Evolutionary conservation across 2,888 invertebrate genomes (phyloP).

Genomic region (Euclidia mi): DNA sequence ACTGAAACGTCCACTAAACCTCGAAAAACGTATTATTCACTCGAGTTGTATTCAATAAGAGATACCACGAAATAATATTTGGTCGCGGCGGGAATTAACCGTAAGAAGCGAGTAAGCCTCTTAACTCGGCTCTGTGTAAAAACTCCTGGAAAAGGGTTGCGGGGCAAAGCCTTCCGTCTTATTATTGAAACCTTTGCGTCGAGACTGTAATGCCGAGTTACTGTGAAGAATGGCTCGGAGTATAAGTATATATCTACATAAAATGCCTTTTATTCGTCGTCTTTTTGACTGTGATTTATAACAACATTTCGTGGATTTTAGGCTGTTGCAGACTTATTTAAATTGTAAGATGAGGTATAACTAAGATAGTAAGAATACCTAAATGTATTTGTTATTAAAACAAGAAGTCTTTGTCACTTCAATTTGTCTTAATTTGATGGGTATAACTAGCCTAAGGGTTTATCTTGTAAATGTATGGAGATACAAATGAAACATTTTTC

Average conservation of each 20-base stretch:
- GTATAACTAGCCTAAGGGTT: no score
- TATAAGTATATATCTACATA: not conserved
- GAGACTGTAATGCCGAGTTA: constrained; percentile 6
- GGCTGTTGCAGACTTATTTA: no score
- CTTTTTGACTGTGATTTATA: not conserved
- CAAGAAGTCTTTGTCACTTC: no score
- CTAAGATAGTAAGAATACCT: no score
- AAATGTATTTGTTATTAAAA: no score
- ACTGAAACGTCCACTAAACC: no score
- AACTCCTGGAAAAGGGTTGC: constrained; percentile 34
- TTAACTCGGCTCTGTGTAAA: constrained; percentile 32
- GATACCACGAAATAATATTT: constrained; percentile 37
- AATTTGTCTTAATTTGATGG: no score
- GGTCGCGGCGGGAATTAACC: constrained; percentile 43
- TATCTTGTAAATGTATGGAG: no score
- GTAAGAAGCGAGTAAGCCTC: constrained; percentile 43
- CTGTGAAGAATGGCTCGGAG: not conserved
- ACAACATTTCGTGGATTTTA: no score
- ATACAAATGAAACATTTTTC: no score
- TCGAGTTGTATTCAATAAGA: constrained; percentile 37
- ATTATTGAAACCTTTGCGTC: constrained; percentile 13
- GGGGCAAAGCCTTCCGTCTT: constrained; percentile 11
- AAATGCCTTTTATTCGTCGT: not conserved
- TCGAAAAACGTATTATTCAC: no score
- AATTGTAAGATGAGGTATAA: no score